phyloP scores from a whole-genome alignment of 2,113 vertebrate species.

The Ptyas mucosa region DNA sequence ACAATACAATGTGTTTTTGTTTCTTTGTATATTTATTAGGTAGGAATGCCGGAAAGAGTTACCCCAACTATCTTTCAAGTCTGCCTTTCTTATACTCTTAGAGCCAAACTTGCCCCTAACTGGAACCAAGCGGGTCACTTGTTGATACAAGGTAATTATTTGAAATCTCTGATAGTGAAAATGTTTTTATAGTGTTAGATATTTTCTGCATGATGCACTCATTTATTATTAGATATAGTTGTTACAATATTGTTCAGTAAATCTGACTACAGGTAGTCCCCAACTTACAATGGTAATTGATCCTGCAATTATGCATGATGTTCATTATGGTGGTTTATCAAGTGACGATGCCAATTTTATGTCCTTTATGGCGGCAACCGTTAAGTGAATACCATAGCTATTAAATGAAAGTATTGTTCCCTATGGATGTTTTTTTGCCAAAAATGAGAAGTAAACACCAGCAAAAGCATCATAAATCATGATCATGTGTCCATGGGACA shows the following conservation, averaged over 20 bases:
- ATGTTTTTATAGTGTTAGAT: background rate
- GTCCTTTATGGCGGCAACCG: too few species aligned
- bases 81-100: constrained; percentile 83
- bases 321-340: background rate
- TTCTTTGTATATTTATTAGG: constrained; percentile 58
- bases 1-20: background rate
- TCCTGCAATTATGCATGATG: background rate
- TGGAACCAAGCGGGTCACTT: constrained; percentile 88
- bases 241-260: background rate
- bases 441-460: too few species aligned
- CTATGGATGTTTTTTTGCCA: too few species aligned
- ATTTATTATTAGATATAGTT: background rate
- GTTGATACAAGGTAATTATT: constrained; percentile 76
- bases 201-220: background rate
- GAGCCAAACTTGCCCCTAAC: constrained; percentile 74
- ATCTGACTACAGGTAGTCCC: background rate
- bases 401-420: too few species aligned
- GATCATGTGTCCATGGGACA: too few species aligned
- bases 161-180: background rate
- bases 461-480: too few species aligned
- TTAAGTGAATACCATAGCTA: too few species aligned
- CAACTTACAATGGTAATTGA: background rate
- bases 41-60: constrained; percentile 70
- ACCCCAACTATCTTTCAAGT: constrained; percentile 75
- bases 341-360: background rate